These are phyloP conservation scores for Metallyticus violacea DNA, from an alignment of 2,888 invertebrate species.

Conservation along the genomic window DNA sequence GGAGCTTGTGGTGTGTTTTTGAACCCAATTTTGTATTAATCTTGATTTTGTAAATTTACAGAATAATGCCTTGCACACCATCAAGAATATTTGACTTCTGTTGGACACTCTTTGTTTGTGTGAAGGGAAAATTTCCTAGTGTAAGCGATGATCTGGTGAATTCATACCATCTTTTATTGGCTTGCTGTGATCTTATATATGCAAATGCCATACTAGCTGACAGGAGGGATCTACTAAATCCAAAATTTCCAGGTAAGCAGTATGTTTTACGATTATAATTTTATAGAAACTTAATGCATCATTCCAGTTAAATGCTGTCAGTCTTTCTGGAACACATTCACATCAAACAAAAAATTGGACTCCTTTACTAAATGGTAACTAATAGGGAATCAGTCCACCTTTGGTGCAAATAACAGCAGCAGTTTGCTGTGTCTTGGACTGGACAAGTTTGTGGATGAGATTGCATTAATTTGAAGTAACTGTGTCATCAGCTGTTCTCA, in stretches of 20 bases:
- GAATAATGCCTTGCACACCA: constrained; percentile 73
- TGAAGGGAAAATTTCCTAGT: constrained; percentile 81
- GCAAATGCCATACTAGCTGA: constrained; percentile 78
- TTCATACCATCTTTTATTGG: constrained; percentile 87
- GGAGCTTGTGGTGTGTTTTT: no score
- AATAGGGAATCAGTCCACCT: no score
- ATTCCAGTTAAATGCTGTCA: no score
- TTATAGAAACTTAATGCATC: no score
- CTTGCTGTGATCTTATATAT: constrained; percentile 88
- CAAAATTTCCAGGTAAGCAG: constrained; percentile 68
- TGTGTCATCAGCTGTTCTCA: no score
- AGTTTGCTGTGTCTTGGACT: no score
- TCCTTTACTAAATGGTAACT: no score
- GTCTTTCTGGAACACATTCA: no score
- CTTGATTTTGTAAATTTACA: constrained; percentile 44
- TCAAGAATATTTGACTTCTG: constrained; percentile 87
- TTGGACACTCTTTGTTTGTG: constrained; percentile 90
- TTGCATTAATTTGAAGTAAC: no score
- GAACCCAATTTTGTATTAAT: neutral
- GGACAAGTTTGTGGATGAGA: no score
- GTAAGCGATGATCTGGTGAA: constrained; percentile 91
- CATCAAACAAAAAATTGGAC: no score
- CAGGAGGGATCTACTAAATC: constrained; percentile 82
- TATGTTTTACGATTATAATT: neutral
- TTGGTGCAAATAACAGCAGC: no score